phyloP scores from a whole-genome alignment of 1,140 invertebrate genomes.

The Nilaparvata lugens region DNA sequence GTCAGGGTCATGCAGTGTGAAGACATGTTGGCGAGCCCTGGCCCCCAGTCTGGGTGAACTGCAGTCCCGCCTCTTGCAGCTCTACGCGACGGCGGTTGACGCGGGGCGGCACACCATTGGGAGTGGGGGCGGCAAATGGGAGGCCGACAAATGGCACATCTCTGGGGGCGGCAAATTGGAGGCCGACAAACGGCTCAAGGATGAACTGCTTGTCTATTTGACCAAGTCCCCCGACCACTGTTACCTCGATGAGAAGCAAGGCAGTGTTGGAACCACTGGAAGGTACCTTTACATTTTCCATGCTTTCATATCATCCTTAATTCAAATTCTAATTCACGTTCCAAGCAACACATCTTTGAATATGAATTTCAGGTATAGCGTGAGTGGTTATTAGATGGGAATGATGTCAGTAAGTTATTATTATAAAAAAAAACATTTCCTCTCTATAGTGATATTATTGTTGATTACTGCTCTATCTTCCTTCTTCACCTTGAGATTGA shows the following conservation, averaged over 20 bases:
- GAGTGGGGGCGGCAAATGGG: background rate
- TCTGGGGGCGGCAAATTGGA: background rate
- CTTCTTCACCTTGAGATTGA: no score
- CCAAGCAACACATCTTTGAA: no score
- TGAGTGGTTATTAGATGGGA: no score
- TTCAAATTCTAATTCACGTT: no score
- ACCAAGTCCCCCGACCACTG: constrained; percentile 59
- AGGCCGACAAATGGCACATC: background rate
- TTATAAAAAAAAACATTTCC: no score
- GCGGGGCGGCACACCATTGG: constrained; percentile 22
- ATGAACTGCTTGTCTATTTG: constrained; percentile 43
- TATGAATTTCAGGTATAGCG: no score
- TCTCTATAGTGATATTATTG: no score
- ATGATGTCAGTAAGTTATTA: no score
- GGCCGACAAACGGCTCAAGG: background rate
- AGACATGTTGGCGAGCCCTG: constrained; percentile 56
- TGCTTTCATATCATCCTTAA: no score
- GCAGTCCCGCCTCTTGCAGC: constrained; percentile 36
- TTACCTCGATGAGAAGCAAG: constrained; percentile 45
- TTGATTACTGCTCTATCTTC: no score
- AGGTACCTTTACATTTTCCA: constrained; percentile 38
- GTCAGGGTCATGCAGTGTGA: constrained; percentile 53
- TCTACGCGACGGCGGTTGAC: constrained; percentile 37
- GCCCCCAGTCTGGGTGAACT: constrained; percentile 36
- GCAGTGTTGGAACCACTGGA: constrained; percentile 51